Evolutionary conservation across 2,113 vertebrate species (phyloP).

Genomic region (Megaleporinus macrocephalus): DNA sequence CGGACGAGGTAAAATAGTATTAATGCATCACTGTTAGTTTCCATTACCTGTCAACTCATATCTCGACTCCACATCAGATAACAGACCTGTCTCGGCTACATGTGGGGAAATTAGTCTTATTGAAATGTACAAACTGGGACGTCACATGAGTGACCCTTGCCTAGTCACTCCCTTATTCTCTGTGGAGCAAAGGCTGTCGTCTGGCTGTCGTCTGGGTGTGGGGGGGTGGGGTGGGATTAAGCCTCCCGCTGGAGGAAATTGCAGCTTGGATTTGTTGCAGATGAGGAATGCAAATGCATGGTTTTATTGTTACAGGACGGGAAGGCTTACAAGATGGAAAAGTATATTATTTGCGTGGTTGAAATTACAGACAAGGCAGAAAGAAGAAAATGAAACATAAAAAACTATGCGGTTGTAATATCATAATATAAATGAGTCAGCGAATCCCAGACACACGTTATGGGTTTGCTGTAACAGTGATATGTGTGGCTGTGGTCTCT

Average conservation of each 20-base stretch:
- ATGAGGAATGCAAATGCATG: constrained; percentile 71
- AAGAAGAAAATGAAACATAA: not conserved
- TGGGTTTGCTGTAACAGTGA: not conserved
- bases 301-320: constrained; percentile 70
- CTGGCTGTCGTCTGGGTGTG: too few species aligned
- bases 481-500: not conserved
- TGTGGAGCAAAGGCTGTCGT: constrained; percentile 32
- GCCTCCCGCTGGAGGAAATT: constrained; percentile 66
- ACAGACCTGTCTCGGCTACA: not conserved
- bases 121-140: not conserved
- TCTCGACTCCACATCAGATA: not conserved
- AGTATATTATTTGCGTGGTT: constrained; percentile 21
- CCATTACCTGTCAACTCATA: too few species aligned
- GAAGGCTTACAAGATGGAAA: constrained; percentile 8
- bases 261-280: constrained; percentile 68
- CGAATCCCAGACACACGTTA: not conserved
- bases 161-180: constrained; percentile 3
- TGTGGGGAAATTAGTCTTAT: not conserved
- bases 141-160: not conserved
- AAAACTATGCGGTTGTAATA: not conserved
- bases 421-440: not conserved
- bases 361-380: not conserved
- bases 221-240: too few species aligned
- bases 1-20: too few species aligned
- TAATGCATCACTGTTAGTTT: too few species aligned